Evolutionary conservation across 1,140 invertebrate species (phyloP), one percentile per base, ranked within the genome.

Genomic region (Apis laboriosa): DNA sequence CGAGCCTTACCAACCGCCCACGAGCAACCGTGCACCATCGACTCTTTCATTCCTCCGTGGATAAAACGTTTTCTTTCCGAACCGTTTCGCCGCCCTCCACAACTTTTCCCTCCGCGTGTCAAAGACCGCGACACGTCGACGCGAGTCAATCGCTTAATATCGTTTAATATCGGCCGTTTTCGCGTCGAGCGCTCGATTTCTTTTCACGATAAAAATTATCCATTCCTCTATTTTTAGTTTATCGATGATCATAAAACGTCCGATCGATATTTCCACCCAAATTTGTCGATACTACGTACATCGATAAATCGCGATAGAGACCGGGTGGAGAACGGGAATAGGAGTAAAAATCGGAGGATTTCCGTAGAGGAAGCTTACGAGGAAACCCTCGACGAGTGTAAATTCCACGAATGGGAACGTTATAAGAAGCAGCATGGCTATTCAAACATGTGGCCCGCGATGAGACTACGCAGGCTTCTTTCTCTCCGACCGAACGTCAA

Each of bases 1-100:
- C 73, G 74, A 77, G 71, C 86, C 77, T 87, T 87, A 84, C 84
- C 77, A 77, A 56, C 78, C 85, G 83, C 85, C 86, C 77, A 87
- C 86, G 67, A 75, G 43, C 55, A 64, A 66, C 73, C 58, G 75
- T 70, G 76, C 60, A 71, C 63, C 49, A 74, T 77, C 86, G 56
- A 55, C 75, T 74, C 1, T 15, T 71, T 71, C 72, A 70, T 76
- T 80, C 56, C 68, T 34, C 49, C 49, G 77, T 68, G 61, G 28
- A 70, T 77, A 61, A 7, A 43, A 84, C 85, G 34, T 84, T 86
- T 74, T 77, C 77, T 87, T 58, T 9, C 81, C 63, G 60, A 60
- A 67, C 77, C 66, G 77, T 43, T 68, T 67, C 73, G 49, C 63
- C 63, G 34, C 55, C 74, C 77, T 70, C 55, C 83, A 56, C 55